Percentiles rank a stretch among this genome's conserved stretches.
Conservation (phyloP, 2,797 vertebrate genomes). For the Novumbra hubbsi region DNA sequence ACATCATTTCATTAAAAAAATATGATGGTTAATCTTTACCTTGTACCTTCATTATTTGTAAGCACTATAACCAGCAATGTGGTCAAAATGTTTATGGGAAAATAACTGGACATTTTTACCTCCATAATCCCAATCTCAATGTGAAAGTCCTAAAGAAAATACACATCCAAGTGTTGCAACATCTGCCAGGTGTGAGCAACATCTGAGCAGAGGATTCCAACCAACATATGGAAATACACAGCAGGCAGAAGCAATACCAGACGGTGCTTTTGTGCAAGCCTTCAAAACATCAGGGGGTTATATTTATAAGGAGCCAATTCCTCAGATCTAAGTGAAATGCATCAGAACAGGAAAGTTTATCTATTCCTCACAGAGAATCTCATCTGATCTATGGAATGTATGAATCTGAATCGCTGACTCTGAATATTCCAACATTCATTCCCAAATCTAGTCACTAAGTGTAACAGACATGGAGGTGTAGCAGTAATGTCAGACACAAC, state of each 20-base stretch:
- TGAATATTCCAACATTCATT: conserved; percentile 44
- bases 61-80: too few species aligned
- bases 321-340: conserved; percentile 32
- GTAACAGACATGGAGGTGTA: conserved; percentile 71
- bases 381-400: conserved; percentile 41
- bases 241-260: conserved; percentile 79
- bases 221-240: conserved; percentile 71
- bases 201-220: too few species aligned
- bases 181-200: too few species aligned
- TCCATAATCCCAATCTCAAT: too few species aligned
- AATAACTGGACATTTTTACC: too few species aligned
- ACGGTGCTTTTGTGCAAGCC: conserved; percentile 71
- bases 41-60: too few species aligned
- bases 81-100: too few species aligned
- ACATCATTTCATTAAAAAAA: too few species aligned
- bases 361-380: conserved; percentile 1
- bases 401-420: conserved; percentile 53
- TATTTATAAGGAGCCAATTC: conserved; percentile 58
- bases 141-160: too few species aligned
- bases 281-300: conserved; percentile 43
- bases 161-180: too few species aligned
- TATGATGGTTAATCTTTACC: too few species aligned
- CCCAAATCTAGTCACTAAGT: conserved; percentile 73
- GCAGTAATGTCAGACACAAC: conserved; percentile 72
- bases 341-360: conserved; percentile 22